A percentile compares a stretch with the other conserved stretches of the same genome.
Evolutionary conservation across 2,888 invertebrate species (phyloP).

Genomic region (Ophion ellenae): DNA sequence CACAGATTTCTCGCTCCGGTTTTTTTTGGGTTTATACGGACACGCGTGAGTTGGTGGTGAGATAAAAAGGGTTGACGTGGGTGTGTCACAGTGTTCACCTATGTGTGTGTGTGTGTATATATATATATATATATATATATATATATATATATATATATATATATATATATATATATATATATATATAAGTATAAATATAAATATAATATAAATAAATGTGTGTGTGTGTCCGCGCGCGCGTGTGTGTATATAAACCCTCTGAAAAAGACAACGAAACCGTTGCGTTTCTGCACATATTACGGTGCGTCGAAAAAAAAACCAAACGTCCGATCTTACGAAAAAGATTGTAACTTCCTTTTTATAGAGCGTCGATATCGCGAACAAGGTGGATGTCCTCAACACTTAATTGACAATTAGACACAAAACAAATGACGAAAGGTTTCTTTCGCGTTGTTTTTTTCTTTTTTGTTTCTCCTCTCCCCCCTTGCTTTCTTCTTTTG

Average conservation of each 20-base stretch:
- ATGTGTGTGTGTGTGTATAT: no score
- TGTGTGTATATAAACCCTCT: not conserved
- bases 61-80: not conserved
- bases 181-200: no score
- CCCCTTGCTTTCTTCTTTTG: not conserved
- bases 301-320: not conserved
- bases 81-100: no score
- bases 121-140: no score
- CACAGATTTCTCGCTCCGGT: not conserved
- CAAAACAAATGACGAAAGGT: not conserved
- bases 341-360: slow-evolving; percentile 17
- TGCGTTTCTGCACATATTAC: not conserved
- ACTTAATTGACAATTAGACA: slow-evolving; percentile 39
- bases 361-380: slow-evolving; percentile 48
- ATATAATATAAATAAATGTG: no score
- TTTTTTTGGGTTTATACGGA: slow-evolving; percentile 34
- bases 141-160: no score
- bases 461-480: not conserved
- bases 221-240: no score
- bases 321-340: not conserved
- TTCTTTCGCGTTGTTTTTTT: not conserved
- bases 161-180: no score
- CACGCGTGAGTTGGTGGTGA: not conserved
- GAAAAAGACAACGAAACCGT: slow-evolving; percentile 19
- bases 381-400: slow-evolving; percentile 26